Evolutionary conservation across 2,888 invertebrate species (phyloP).

Genomic region (Harmothoe impar): DNA sequence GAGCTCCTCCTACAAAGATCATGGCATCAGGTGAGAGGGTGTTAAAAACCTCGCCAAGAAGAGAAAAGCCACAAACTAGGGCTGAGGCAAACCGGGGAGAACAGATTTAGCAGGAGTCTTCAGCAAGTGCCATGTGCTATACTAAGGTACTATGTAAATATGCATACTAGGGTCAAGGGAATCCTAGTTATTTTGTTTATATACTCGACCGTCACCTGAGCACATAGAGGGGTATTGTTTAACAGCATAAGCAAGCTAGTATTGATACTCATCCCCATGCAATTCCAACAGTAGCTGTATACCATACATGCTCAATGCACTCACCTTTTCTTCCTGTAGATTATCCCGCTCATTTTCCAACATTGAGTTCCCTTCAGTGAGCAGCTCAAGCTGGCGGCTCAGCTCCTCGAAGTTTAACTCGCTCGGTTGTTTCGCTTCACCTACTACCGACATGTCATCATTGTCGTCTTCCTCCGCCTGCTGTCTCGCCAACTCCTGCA

Average conservation of each 20-base stretch:
- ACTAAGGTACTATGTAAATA: no score
- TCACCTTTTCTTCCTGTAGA: constrained; percentile 74
- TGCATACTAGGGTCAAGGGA: no score
- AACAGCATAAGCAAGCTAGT: no score
- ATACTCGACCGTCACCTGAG: no score
- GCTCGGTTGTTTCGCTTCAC: constrained; percentile 67
- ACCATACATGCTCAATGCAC: neutral
- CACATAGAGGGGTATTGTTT: no score
- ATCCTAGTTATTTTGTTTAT: no score
- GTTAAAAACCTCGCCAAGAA: neutral
- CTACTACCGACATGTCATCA: constrained; percentile 26
- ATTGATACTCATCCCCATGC: neutral
- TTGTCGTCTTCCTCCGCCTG: constrained; percentile 20
- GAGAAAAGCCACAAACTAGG: no score
- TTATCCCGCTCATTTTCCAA: constrained; percentile 73
- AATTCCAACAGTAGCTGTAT: neutral
- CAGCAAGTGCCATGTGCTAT: no score
- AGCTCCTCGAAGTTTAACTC: constrained; percentile 73
- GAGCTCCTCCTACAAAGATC: constrained; percentile 41
- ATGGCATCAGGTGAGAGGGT: neutral
- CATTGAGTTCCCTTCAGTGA: constrained; percentile 74
- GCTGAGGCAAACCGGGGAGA: no score
- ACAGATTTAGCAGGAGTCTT: no score
- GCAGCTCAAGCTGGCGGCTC: constrained; percentile 73
- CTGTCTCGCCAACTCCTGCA: constrained; percentile 59